Percentiles rank a stretch among this genome's conserved stretches.
Conservation (phyloP, 2,888 invertebrate species). For the Galerucella nymphaeae region DNA sequence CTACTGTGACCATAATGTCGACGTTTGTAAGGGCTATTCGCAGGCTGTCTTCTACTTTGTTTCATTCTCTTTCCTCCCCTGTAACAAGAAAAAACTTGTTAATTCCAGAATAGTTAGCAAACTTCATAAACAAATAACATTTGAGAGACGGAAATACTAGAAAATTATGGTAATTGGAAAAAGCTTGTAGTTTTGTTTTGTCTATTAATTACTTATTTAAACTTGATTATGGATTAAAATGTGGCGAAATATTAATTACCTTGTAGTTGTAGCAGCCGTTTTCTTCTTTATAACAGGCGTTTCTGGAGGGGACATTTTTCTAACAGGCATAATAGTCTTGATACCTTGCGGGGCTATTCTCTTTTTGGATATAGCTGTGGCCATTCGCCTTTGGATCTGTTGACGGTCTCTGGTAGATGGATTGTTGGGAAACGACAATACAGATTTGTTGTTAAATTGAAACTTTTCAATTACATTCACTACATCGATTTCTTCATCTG, state of each 20-base stretch:
- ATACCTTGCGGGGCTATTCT: slow-evolving; percentile 46
- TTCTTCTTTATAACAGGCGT: slow-evolving; percentile 28
- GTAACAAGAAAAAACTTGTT: slow-evolving; percentile 28
- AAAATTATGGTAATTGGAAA: too few species aligned
- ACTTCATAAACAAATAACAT: too few species aligned
- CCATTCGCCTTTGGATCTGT: slow-evolving; percentile 73
- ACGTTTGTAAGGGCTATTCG: slow-evolving; percentile 50
- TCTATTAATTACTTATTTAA: too few species aligned
- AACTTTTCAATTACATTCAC: slow-evolving; percentile 74
- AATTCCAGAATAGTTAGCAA: not conserved
- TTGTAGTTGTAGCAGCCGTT: slow-evolving; percentile 57
- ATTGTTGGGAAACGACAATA: slow-evolving; percentile 72
- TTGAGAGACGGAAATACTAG: too few species aligned
- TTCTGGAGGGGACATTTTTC: slow-evolving; percentile 36
- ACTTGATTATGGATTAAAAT: too few species aligned
- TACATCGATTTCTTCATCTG: slow-evolving; percentile 87
- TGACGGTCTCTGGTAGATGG: slow-evolving; percentile 77
- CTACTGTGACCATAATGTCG: slow-evolving; percentile 57
- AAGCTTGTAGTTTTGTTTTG: too few species aligned
- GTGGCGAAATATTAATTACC: not conserved
- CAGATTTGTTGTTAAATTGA: slow-evolving; percentile 45
- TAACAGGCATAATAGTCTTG: slow-evolving; percentile 55
- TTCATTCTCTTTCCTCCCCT: slow-evolving; percentile 44
- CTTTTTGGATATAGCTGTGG: slow-evolving; percentile 68
- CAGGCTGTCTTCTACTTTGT: slow-evolving; percentile 35